Conservation (phyloP, 2,797 vertebrate genomes). For the Acestrorhynchus altus region DNA sequence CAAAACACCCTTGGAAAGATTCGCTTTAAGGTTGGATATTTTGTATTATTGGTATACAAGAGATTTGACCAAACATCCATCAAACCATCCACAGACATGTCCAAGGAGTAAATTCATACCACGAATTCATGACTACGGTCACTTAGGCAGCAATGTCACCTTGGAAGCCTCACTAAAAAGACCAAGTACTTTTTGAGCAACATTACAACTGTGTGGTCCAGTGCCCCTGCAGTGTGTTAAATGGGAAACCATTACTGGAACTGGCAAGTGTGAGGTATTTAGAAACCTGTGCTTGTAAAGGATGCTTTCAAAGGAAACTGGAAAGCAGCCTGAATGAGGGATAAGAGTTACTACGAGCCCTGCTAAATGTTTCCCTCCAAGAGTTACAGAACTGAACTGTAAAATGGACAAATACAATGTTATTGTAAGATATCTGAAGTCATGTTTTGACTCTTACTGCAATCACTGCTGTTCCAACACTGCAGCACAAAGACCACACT, state of each 20-base stretch:
- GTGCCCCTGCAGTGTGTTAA: conserved; percentile 30
- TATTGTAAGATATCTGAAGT: too few relatives aligned
- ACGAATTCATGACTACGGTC: neutral
- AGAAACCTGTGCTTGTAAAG: conserved; percentile 16
- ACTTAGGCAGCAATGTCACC: neutral
- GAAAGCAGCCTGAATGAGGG: conserved; percentile 11
- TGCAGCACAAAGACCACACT: too few relatives aligned
- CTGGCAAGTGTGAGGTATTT: conserved; percentile 29
- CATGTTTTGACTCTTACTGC: neutral
- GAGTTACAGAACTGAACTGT: neutral
- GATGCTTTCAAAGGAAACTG: conserved; percentile 23
- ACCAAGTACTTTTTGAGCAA: neutral
- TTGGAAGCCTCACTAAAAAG: conserved; percentile 27
- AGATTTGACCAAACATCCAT: neutral
- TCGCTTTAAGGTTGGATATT: neutral
- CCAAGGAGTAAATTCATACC: neutral
- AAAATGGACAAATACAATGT: neutral
- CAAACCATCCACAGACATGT: neutral
- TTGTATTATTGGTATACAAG: neutral
- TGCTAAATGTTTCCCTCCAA: neutral
- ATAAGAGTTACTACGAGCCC: conserved; percentile 29
- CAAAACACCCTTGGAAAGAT: too few relatives aligned
- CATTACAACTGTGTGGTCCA: conserved; percentile 10
- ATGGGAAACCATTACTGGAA: conserved; percentile 24
- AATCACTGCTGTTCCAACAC: too few relatives aligned